Conservation (phyloP, 2,888 invertebrate species). For the Drosophila mayaguana region DNA sequence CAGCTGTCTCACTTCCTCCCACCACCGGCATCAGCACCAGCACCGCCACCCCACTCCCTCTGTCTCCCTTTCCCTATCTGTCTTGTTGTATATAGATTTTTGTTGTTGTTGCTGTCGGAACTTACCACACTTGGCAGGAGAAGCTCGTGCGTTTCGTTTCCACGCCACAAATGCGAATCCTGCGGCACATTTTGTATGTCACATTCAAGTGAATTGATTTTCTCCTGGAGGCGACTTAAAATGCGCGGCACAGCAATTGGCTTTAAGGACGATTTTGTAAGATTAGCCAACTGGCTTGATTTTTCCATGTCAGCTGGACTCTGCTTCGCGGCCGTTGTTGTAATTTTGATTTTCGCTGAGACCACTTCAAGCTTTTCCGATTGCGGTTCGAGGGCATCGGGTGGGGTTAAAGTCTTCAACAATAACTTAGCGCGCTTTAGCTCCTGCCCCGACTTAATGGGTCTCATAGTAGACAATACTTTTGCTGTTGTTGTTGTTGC, state of each 20-base stretch:
- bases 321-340: conserved; percentile 31
- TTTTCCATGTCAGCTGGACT: conserved; percentile 23
- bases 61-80: neutral
- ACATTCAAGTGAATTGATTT: conserved; percentile 88
- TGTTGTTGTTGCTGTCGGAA: conserved; percentile 41
- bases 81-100: neutral
- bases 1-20: neutral
- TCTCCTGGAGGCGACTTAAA: conserved; percentile 87
- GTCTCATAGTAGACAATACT: conserved; percentile 51
- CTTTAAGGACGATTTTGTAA: conserved; percentile 75
- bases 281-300: conserved; percentile 62
- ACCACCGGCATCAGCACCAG: no score
- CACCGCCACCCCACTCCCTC: neutral
- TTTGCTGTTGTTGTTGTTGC: conserved; percentile 27
- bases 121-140: conserved; percentile 89
- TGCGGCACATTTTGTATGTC: conserved; percentile 88
- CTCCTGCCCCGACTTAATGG: conserved; percentile 78
- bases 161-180: conserved; percentile 89
- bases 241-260: conserved; percentile 84
- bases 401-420: conserved; percentile 74
- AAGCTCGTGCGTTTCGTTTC: conserved; percentile 90
- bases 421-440: conserved; percentile 83
- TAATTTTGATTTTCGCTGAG: conserved; percentile 66
- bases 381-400: conserved; percentile 35
- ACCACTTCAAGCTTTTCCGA: conserved; percentile 63